Evolutionary conservation across 2,797 vertebrate species (phyloP).

Genomic region (Pseudocheirus occidentalis): DNA sequence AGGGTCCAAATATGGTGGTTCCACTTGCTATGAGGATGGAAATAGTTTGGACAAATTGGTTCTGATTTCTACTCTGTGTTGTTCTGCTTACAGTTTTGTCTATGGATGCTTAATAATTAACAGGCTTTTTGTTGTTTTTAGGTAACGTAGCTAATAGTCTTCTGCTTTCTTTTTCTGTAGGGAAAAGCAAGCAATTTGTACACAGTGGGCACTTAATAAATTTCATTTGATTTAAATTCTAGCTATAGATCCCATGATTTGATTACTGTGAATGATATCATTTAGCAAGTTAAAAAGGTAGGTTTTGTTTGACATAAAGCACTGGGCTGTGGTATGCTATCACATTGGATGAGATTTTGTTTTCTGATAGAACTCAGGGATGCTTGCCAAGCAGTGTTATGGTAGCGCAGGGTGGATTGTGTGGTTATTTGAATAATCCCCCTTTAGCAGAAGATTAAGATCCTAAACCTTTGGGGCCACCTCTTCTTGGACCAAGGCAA

Average conservation of each 20-base stretch:
- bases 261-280: not conserved
- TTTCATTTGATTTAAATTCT: slow-evolving; percentile 18
- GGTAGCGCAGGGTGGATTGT: slow-evolving; percentile 41
- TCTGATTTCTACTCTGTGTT: not conserved
- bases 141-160: not conserved
- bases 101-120: not conserved
- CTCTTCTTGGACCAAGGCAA: slow-evolving; percentile 46
- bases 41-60: not conserved
- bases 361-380: slow-evolving; percentile 53
- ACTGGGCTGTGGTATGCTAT: slow-evolving; percentile 31
- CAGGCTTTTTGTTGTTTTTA: not conserved
- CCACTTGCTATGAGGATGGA: not conserved
- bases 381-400: not conserved
- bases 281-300: slow-evolving; percentile 19
- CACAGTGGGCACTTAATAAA: slow-evolving; percentile 19
- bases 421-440: slow-evolving; percentile 49
- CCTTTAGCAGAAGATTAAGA: slow-evolving; percentile 62
- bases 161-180: not conserved
- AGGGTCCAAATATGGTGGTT: not conserved
- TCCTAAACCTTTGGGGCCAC: slow-evolving; percentile 40
- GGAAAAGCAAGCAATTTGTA: slow-evolving; percentile 9
- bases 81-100: not conserved
- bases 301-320: slow-evolving; percentile 50
- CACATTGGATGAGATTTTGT: slow-evolving; percentile 48
- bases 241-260: not conserved